These are phyloP conservation scores for Strigops habroptila DNA, from an alignment of 2,113 vertebrate species.

Conservation along the genomic window DNA sequence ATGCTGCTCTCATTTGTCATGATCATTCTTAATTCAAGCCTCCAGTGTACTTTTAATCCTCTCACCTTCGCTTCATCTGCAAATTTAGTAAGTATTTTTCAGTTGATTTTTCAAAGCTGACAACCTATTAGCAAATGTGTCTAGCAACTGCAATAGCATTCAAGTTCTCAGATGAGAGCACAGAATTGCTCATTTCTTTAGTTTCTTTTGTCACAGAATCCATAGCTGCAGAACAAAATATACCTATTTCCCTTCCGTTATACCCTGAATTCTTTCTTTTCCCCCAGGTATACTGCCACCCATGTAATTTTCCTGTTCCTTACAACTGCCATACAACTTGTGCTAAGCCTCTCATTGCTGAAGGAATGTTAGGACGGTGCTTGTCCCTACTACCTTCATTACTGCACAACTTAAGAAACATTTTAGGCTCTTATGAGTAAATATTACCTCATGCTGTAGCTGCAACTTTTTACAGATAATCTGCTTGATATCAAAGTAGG, in stretches of 20 bases:
- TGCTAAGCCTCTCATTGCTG: background rate
- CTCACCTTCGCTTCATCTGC: slow-evolving; percentile 5
- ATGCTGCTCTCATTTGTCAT: slow-evolving; percentile 1
- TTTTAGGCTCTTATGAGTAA: background rate
- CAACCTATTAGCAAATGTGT: background rate
- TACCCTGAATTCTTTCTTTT: background rate
- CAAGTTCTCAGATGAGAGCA: background rate
- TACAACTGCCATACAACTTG: background rate
- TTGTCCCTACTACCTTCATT: background rate
- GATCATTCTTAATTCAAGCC: background rate
- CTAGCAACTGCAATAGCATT: background rate
- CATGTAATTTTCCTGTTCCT: background rate
- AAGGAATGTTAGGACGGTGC: background rate
- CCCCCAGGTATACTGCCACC: background rate
- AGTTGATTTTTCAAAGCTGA: slow-evolving; percentile 1
- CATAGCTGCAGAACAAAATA: background rate
- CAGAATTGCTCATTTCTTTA: background rate
- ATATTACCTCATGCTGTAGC: background rate
- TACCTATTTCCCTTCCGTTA: background rate
- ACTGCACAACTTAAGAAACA: background rate
- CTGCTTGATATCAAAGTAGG: background rate
- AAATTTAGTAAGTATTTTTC: slow-evolving; percentile 4
- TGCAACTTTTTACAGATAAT: background rate
- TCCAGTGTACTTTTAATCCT: background rate
- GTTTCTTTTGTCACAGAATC: background rate